Evolutionary conservation across 23 tunicate species (phyloP).

Genomic region (Diplosoma virens): DNA sequence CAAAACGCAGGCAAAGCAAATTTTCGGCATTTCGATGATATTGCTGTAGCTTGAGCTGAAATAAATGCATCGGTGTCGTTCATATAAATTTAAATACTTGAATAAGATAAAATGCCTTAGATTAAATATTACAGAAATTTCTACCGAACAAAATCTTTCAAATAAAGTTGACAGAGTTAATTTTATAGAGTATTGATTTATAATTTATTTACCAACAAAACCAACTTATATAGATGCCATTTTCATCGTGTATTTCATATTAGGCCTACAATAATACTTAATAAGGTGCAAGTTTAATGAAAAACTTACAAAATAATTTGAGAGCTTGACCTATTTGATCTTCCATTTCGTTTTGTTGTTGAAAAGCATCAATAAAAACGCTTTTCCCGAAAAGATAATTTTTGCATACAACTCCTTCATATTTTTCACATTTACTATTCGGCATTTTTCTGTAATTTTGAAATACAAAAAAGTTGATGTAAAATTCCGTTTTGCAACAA

Average conservation of each 20-base stretch:
- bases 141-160: no score
- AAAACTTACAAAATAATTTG: conserved; percentile 34
- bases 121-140: no score
- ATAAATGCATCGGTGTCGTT: background rate
- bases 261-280: no score
- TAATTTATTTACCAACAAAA: no score
- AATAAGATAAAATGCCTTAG: no score
- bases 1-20: conserved; percentile 86
- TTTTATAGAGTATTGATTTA: no score
- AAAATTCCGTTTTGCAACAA: no score
- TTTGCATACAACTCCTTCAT: conserved; percentile 45
- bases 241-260: no score
- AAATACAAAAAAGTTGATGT: no score
- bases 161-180: no score
- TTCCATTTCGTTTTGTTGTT: conserved; percentile 44
- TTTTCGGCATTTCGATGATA: conserved; percentile 45
- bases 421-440: conserved; percentile 55
- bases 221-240: no score
- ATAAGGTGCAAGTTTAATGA: background rate
- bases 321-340: conserved; percentile 30
- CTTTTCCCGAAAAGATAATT: conserved; percentile 29
- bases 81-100: background rate
- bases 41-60: conserved; percentile 15
- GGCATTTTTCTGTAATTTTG: conserved; percentile 28
- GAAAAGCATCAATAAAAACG: conserved; percentile 55